A percentile compares a stretch with the other conserved stretches of the same genome.
Evolutionary conservation across 92 coral and sea anemone species (phyloP).

Genomic region (Siderastrea radians): DNA sequence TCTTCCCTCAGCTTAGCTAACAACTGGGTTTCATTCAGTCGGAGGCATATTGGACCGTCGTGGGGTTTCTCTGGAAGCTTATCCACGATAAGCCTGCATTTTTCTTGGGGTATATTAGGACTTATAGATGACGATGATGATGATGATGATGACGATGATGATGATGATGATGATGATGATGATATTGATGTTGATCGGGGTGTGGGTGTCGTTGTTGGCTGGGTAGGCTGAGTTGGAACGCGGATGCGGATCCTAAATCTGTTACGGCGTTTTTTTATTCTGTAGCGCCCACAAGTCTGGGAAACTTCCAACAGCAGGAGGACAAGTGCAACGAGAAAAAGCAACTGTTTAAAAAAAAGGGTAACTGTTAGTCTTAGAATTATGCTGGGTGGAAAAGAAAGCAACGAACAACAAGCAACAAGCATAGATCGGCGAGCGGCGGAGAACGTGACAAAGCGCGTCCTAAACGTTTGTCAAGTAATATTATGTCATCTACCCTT

Average conservation of each 20-base stretch:
- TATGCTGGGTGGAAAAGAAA: no score
- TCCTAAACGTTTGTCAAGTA: no score
- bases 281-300: background rate
- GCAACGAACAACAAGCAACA: no score
- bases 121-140: background rate
- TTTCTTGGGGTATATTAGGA: background rate
- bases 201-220: background rate
- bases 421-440: no score
- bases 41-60: constrained; percentile 15
- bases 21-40: constrained; percentile 6
- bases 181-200: background rate
- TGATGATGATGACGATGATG: background rate
- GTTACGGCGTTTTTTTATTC: background rate
- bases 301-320: constrained; percentile 6
- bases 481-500: no score
- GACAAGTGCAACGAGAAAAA: background rate
- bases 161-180: background rate
- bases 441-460: no score
- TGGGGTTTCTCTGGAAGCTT: background rate
- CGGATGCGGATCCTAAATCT: no score
- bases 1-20: background rate
- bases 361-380: no score
- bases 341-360: background rate
- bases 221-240: background rate
- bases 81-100: constrained; percentile 1